A percentile compares a stretch with the other conserved stretches of the same genome.
These are phyloP conservation scores for Podarcis cretensis DNA, from an alignment of 2,113 vertebrate species.

Conservation along the genomic window DNA sequence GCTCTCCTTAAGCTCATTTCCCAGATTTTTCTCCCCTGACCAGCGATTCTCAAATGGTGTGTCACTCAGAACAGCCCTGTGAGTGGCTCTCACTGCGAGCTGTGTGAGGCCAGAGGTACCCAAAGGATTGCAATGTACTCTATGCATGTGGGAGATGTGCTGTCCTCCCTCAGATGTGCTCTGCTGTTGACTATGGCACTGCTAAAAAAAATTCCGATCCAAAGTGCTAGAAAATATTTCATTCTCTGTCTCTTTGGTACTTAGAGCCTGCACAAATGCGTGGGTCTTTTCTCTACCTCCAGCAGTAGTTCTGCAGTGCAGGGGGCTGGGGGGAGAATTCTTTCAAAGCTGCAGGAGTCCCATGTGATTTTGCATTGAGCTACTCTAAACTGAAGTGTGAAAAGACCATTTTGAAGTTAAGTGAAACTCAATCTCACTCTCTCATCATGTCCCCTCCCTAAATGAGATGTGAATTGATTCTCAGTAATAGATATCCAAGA, in stretches of 20 bases:
- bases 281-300: not conserved
- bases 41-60: not conserved
- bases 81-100: not conserved
- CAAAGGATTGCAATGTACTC: not conserved
- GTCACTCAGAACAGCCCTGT: not conserved
- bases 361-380: no score
- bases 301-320: not conserved
- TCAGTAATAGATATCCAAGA: not conserved
- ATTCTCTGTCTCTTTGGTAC: not conserved
- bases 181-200: not conserved
- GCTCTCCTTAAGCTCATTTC: slow-evolving; percentile 47
- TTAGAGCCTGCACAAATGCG: not conserved
- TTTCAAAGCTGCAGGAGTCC: no score
- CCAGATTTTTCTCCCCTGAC: slow-evolving; percentile 33
- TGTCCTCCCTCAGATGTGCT: not conserved
- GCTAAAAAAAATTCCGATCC: not conserved
- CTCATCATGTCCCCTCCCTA: no score
- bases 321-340: no score
- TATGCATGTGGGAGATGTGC: not conserved
- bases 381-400: not conserved
- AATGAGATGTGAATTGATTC: not conserved
- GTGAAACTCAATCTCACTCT: not conserved
- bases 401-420: not conserved
- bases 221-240: not conserved
- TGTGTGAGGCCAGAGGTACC: not conserved